phyloP scores from a whole-genome alignment of 53 echinoderm and acorn worm species.

The Echinometra lucunter region DNA sequence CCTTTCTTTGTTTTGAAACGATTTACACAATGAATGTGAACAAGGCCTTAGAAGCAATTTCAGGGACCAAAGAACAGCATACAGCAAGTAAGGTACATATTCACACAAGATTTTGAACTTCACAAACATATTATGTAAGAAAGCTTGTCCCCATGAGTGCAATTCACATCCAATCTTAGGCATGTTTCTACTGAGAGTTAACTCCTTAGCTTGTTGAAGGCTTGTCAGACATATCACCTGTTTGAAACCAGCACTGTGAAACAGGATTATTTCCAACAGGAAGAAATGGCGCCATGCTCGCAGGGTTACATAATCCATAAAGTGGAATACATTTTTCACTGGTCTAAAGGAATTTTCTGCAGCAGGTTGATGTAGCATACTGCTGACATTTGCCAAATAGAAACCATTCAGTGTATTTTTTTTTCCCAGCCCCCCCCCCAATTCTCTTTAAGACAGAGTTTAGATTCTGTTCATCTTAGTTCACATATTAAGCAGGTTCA shows the following conservation, averaged over 20 bases:
- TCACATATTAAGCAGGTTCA: background rate
- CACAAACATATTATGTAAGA: background rate
- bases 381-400: background rate
- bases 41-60: slow-evolving; percentile 12
- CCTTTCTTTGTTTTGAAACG: too few relatives aligned
- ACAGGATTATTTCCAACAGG: too few relatives aligned
- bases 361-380: background rate
- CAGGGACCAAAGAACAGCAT: background rate
- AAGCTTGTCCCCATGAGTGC: background rate
- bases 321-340: too few relatives aligned
- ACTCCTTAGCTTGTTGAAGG: background rate
- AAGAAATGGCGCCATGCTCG: too few relatives aligned
- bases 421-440: too few relatives aligned
- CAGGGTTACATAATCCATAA: too few relatives aligned
- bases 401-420: background rate
- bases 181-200: background rate
- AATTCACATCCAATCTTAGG: background rate
- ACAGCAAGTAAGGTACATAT: background rate
- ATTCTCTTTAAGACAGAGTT: too few relatives aligned
- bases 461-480: too few relatives aligned
- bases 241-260: background rate
- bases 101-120: slow-evolving; percentile 19
- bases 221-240: background rate
- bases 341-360: background rate
- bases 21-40: too few relatives aligned